A percentile compares a stretch with the other conserved stretches of the same genome.
These are phyloP conservation scores for Mesoligia furuncula DNA, from an alignment of 2,888 invertebrate genomes.

Conservation along the genomic window DNA sequence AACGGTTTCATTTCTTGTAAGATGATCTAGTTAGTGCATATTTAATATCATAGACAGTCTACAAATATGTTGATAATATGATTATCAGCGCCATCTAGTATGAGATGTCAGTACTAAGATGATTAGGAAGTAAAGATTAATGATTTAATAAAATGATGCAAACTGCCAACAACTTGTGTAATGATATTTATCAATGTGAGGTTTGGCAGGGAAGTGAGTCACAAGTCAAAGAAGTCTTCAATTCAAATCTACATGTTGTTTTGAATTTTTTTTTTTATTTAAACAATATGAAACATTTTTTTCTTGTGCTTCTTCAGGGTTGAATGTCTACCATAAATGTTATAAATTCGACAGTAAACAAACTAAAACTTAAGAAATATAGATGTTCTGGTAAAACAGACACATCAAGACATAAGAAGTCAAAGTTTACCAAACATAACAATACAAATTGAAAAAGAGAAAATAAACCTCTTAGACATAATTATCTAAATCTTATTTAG, in stretches of 20 bases:
- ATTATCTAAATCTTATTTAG: neutral
- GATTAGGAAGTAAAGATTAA: conserved; percentile 2
- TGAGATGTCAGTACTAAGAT: conserved; percentile 12
- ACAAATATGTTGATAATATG: neutral
- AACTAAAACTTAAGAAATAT: neutral
- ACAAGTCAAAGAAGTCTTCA: neutral
- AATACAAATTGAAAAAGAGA: no score
- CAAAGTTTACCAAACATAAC: neutral
- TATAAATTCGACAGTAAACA: neutral
- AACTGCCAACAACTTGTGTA: conserved; percentile 14
- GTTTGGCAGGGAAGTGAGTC: conserved; percentile 21
- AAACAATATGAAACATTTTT: neutral
- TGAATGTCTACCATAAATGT: neutral
- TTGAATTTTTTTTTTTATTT: neutral
- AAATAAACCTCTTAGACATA: neutral
- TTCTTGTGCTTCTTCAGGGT: neutral
- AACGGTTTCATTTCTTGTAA: conserved; percentile 26
- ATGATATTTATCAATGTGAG: conserved; percentile 11
- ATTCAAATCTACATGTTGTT: neutral
- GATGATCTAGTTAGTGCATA: conserved; percentile 24
- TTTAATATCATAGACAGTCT: neutral
- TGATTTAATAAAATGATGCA: conserved; percentile 18
- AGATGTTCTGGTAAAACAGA: neutral
- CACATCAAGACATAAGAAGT: neutral
- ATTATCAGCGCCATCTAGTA: conserved; percentile 20